A percentile compares a stretch with the other conserved stretches of the same genome.
These are phyloP conservation scores for Megastigmus dorsalis DNA, from an alignment of 2,888 invertebrate genomes.

Conservation along the genomic window DNA sequence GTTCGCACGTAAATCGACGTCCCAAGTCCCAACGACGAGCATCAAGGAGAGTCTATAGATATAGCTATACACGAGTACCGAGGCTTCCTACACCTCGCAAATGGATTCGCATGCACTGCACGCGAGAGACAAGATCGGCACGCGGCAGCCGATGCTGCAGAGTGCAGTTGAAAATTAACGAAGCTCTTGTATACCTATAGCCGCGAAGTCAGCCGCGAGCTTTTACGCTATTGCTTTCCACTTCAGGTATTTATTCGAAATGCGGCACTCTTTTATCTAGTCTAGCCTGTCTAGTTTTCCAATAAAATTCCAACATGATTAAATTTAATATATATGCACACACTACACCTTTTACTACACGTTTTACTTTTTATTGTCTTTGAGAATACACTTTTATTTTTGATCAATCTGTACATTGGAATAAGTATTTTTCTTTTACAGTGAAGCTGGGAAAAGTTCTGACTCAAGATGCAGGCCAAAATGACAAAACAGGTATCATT, in stretches of 20 bases:
- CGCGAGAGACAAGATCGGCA: neutral
- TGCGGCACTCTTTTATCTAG: neutral
- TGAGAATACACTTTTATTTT: too few species aligned
- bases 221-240: slow-evolving; percentile 14
- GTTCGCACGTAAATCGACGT: neutral
- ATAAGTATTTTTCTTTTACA: too few species aligned
- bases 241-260: neutral
- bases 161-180: slow-evolving; percentile 9
- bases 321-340: too few species aligned
- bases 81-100: neutral
- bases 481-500: slow-evolving; percentile 57
- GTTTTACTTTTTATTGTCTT: too few species aligned
- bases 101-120: neutral
- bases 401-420: too few species aligned
- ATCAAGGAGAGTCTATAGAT: neutral
- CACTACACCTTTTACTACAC: too few species aligned
- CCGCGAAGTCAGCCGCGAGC: neutral
- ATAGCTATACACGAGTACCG: too few species aligned
- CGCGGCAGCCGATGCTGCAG: too few species aligned
- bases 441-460: too few species aligned
- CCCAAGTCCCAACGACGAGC: neutral
- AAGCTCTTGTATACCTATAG: slow-evolving; percentile 6
- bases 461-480: slow-evolving; percentile 4
- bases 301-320: neutral
- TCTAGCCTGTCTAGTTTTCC: neutral